Conservation (phyloP, 2,888 invertebrate genomes). For the Abrostola tripartita region DNA sequence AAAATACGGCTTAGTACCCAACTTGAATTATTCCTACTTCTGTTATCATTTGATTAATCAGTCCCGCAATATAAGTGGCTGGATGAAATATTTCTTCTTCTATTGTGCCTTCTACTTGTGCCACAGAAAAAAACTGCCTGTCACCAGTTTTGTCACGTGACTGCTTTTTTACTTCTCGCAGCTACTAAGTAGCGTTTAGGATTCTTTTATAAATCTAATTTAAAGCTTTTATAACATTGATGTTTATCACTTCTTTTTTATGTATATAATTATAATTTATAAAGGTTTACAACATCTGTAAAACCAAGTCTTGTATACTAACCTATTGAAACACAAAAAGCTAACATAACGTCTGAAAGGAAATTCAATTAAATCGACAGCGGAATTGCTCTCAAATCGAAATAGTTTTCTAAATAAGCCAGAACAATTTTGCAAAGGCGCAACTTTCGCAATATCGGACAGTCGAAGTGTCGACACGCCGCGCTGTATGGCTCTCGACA, state of each 20-base stretch:
- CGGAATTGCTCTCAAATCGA: constrained; percentile 42
- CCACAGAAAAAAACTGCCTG: too few species aligned
- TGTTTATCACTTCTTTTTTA: too few species aligned
- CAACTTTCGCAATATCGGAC: constrained; percentile 66
- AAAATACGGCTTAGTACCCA: constrained; percentile 11
- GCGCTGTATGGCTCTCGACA: constrained; percentile 33
- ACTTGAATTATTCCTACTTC: constrained; percentile 21
- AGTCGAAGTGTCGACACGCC: constrained; percentile 51
- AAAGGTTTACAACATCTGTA: too few species aligned
- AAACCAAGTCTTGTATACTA: not conserved
- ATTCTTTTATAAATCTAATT: too few species aligned
- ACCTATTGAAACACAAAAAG: constrained; percentile 11
- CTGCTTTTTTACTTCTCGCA: too few species aligned
- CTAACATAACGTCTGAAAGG: constrained; percentile 12
- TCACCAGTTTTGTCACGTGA: too few species aligned
- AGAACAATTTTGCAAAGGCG: constrained; percentile 51
- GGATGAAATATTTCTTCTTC: not conserved
- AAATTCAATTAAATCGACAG: constrained; percentile 52
- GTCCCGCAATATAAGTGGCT: not conserved
- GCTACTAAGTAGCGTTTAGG: too few species aligned
- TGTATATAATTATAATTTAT: too few species aligned
- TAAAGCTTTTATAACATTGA: too few species aligned
- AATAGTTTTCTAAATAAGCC: constrained; percentile 60
- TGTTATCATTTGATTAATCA: constrained; percentile 28
- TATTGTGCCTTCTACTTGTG: too few species aligned